Conservation (phyloP, 2,113 vertebrate genomes). For the Collichthys lucidus region DNA sequence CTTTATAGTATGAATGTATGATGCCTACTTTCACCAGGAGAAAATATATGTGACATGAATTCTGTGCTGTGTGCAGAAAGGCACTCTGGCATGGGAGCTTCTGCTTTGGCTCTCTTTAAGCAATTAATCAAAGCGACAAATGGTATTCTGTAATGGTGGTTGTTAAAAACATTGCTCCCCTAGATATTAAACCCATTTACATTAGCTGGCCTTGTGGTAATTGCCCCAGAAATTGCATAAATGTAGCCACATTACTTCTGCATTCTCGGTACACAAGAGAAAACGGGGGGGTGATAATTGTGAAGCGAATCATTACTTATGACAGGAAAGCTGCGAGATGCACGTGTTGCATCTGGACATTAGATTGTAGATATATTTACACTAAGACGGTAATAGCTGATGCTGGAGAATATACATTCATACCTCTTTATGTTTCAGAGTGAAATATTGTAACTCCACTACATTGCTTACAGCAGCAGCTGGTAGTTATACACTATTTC, state of each 20-base stretch:
- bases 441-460: not conserved
- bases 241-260: slow-evolving; percentile 24
- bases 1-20: slow-evolving; percentile 7
- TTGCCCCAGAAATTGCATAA: slow-evolving; percentile 41
- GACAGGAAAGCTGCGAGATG: not conserved
- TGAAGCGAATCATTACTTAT: slow-evolving; percentile 16
- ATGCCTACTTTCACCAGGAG: not conserved
- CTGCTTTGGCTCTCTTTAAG: slow-evolving; percentile 9
- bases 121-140: slow-evolving; percentile 61
- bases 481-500: not conserved
- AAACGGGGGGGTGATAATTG: slow-evolving; percentile 15
- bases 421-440: too few relatives aligned
- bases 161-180: slow-evolving; percentile 41
- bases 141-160: slow-evolving; percentile 22
- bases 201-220: slow-evolving; percentile 49
- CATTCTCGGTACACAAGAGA: slow-evolving; percentile 17
- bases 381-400: not conserved
- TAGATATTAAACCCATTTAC: slow-evolving; percentile 60
- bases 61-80: slow-evolving; percentile 1
- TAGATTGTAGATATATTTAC: not conserved
- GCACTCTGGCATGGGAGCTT: slow-evolving; percentile 30
- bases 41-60: slow-evolving; percentile 6
- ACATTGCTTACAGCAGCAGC: not conserved
- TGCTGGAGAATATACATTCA: not conserved
- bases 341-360: slow-evolving; percentile 2